Evolutionary conservation across 2,797 vertebrate species (phyloP).

Genomic region (Chiroxiphia lanceolata): DNA sequence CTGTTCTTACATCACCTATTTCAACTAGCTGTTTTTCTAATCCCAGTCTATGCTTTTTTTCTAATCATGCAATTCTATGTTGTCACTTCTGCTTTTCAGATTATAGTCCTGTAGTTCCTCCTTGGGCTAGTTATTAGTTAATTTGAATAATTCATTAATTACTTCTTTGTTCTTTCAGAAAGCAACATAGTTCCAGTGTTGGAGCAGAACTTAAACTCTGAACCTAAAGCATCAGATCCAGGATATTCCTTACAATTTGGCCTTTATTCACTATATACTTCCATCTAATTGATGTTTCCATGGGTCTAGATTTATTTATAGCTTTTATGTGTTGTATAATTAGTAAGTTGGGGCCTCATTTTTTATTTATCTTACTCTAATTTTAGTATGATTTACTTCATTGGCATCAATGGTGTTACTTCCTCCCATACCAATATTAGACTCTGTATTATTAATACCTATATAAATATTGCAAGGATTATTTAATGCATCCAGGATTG

Average conservation of each 20-base stretch:
- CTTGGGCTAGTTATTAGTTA: background rate
- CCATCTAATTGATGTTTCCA: background rate
- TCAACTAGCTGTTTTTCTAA: background rate
- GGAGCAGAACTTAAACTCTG: background rate
- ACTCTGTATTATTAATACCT: background rate
- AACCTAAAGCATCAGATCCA: background rate
- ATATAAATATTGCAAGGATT: slow-evolving; percentile 29
- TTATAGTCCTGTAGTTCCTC: background rate
- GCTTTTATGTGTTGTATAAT: background rate
- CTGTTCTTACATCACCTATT: background rate
- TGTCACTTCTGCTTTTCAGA: background rate
- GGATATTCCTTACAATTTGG: background rate
- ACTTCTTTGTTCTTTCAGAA: background rate
- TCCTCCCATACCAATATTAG: background rate
- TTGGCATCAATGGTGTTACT: background rate
- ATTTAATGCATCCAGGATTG: background rate
- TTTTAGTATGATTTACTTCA: background rate
- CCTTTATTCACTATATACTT: background rate
- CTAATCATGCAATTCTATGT: background rate
- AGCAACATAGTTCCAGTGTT: accelerated
- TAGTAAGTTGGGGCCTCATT: background rate
- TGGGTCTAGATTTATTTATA: background rate
- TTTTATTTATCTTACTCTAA: slow-evolving; percentile 5
- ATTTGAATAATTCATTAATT: background rate
- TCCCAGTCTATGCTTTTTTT: background rate